These are phyloP conservation scores for Hippolais icterina DNA, from an alignment of 2,113 vertebrate species.

Conservation along the genomic window DNA sequence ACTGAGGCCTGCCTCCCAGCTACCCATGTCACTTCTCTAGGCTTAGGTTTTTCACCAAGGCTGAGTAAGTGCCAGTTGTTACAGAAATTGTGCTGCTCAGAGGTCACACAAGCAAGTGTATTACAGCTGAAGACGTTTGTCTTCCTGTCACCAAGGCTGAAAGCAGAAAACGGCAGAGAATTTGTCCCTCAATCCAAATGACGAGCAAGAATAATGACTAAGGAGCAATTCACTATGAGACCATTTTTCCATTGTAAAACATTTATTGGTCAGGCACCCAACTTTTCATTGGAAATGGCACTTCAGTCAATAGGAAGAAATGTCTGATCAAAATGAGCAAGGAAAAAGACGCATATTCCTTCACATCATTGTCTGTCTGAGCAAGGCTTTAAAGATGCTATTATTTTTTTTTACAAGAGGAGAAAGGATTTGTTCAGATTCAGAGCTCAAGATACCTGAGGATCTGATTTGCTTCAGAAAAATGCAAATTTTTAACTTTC, in stretches of 20 bases:
- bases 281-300: not conserved
- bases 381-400: not conserved
- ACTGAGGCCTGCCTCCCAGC: not conserved
- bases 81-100: not conserved
- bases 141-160: not conserved
- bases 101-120: not conserved
- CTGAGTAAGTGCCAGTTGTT: not conserved
- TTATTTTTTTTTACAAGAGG: not conserved
- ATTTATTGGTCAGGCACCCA: not conserved
- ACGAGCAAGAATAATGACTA: not conserved
- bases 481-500: not conserved
- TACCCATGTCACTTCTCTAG: not conserved
- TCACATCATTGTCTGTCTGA: not conserved
- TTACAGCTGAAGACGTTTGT: not conserved
- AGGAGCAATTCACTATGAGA: not conserved
- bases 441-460: not conserved
- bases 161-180: not conserved
- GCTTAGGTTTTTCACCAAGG: not conserved
- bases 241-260: not conserved
- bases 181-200: not conserved
- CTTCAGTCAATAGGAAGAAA: not conserved
- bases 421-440: not conserved
- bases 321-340: not conserved
- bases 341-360: not conserved
- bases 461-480: not conserved